These are phyloP conservation scores for Rhegmatorhina hoffmannsi DNA, from an alignment of 2,113 vertebrate genomes.

Conservation along the genomic window DNA sequence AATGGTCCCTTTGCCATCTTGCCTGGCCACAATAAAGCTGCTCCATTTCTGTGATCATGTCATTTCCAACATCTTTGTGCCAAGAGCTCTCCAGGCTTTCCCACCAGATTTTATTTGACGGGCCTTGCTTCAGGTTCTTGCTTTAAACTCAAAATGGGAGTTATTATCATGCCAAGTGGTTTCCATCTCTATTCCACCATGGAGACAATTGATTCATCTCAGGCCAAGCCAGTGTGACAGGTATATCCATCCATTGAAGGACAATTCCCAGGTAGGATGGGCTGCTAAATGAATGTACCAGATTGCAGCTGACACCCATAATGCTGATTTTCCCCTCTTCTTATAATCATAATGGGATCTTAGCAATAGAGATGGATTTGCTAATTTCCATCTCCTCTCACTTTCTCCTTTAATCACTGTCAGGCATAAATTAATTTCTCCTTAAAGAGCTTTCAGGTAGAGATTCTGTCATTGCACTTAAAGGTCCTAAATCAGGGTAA, in stretches of 20 bases:
- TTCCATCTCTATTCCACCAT: not conserved
- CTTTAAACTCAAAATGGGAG: not conserved
- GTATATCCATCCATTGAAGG: constrained; percentile 61
- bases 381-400: constrained; percentile 78
- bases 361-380: constrained; percentile 81
- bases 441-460: constrained; percentile 75
- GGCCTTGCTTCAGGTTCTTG: not conserved
- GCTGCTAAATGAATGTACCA: constrained; percentile 68
- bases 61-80: not conserved
- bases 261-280: constrained; percentile 63
- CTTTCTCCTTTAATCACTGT: constrained; percentile 80
- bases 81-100: not conserved
- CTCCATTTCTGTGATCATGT: not conserved
- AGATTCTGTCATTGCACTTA: constrained; percentile 69
- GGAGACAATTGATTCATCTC: constrained; percentile 52
- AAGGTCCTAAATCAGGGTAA: constrained; percentile 67
- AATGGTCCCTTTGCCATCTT: not conserved
- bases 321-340: constrained; percentile 69
- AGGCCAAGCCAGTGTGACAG: constrained; percentile 24
- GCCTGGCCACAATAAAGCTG: not conserved
- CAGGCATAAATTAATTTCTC: constrained; percentile 78
- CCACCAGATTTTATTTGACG: not conserved
- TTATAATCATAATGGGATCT: constrained; percentile 77
- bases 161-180: not conserved
- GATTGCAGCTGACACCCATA: constrained; percentile 76